Conservation (phyloP, 2,888 invertebrate genomes). For the Piscicola geometra region DNA sequence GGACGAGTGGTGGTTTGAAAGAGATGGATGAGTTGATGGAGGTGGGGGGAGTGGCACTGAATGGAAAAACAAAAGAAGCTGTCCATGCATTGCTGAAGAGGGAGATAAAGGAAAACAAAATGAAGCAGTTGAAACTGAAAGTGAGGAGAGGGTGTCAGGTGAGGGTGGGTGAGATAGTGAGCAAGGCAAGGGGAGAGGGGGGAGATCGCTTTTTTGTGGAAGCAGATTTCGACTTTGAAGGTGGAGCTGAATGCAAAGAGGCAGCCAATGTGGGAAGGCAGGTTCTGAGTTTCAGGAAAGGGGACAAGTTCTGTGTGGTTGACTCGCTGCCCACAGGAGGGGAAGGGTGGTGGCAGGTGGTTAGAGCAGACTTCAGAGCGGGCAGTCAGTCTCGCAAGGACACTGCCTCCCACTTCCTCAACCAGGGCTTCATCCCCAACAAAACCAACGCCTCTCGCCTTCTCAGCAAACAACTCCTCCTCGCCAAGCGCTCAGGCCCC, state of each 20-base stretch:
- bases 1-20: conserved; percentile 38
- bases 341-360: conserved; percentile 16
- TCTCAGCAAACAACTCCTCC: neutral
- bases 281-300: conserved; percentile 38
- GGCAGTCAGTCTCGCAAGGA: neutral
- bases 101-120: neutral
- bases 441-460: conserved; percentile 8
- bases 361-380: conserved; percentile 14
- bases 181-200: conserved; percentile 36
- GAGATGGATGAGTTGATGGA: conserved; percentile 42
- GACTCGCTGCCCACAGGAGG: conserved; percentile 7
- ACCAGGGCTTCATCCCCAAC: conserved; percentile 26
- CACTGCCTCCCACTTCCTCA: neutral
- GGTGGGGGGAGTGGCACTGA: conserved; percentile 36
- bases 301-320: conserved; percentile 41
- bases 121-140: conserved; percentile 36
- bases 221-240: conserved; percentile 39
- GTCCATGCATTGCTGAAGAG: conserved; percentile 37
- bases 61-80: conserved; percentile 42
- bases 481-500: neutral
- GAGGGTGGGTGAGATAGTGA: conserved; percentile 23
- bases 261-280: neutral
- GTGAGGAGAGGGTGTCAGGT: conserved; percentile 31
- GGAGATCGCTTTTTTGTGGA: conserved; percentile 42
- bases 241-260: neutral